Evolutionary conservation across 2,797 vertebrate genomes (phyloP).

Genomic region (Cygnus olor): DNA sequence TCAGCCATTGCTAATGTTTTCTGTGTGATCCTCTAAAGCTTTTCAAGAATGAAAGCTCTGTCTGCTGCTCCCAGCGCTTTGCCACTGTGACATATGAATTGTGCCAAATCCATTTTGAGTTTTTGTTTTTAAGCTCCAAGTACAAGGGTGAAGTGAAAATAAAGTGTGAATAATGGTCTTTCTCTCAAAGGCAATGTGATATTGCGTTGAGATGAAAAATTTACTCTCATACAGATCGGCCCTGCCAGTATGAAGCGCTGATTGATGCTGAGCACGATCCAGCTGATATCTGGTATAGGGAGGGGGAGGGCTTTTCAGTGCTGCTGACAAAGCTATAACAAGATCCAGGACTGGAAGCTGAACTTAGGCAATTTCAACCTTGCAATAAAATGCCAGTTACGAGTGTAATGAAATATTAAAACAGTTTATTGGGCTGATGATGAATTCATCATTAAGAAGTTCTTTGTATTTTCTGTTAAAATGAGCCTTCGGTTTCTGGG

Average conservation of each 20-base stretch:
- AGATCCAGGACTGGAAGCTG: constrained; percentile 11
- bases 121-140: constrained; percentile 60
- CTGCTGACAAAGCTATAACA: constrained; percentile 29
- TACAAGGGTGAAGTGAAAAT: constrained; percentile 67
- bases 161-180: constrained; percentile 65
- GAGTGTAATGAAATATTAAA: not conserved
- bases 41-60: constrained; percentile 62
- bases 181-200: constrained; percentile 54
- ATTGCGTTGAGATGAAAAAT: constrained; percentile 32
- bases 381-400: not conserved
- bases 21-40: constrained; percentile 49
- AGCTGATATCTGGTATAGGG: constrained; percentile 33
- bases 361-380: constrained; percentile 16
- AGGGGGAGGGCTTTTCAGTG: not conserved
- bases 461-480: not conserved
- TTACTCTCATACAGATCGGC: not conserved
- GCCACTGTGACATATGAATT: constrained; percentile 66
- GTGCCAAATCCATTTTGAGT: constrained; percentile 56
- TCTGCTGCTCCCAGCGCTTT: constrained; percentile 56
- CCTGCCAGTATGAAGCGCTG: constrained; percentile 26
- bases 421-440: not conserved
- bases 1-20: constrained; percentile 60
- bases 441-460: not conserved
- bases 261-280: constrained; percentile 58
- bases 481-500: not conserved